Percentiles rank a stretch among this genome's conserved stretches.
These are phyloP conservation scores for Scytalopus superciliaris DNA, from an alignment of 2,113 vertebrate species.

Conservation along the genomic window DNA sequence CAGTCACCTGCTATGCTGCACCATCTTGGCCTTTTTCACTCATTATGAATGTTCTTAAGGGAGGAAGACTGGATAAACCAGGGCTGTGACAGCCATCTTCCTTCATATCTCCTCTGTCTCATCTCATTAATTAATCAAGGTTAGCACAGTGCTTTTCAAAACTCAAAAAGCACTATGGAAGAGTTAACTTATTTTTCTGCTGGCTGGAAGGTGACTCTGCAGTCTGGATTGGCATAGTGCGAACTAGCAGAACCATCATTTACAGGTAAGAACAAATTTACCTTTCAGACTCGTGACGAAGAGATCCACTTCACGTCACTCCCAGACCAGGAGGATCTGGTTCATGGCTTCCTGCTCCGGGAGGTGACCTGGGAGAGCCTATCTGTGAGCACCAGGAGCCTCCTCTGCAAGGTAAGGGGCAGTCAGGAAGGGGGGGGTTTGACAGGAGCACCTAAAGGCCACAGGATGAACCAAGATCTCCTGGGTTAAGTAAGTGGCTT, in stretches of 20 bases:
- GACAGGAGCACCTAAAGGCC: slow-evolving; percentile 43
- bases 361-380: slow-evolving; percentile 68
- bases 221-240: slow-evolving; percentile 78
- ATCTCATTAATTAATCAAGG: neutral
- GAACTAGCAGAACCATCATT: slow-evolving; percentile 84
- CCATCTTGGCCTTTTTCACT: slow-evolving; percentile 29
- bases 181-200: slow-evolving; percentile 9
- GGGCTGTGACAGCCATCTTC: slow-evolving; percentile 66
- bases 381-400: slow-evolving; percentile 75
- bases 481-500: neutral
- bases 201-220: slow-evolving; percentile 66
- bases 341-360: slow-evolving; percentile 72
- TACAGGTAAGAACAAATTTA: slow-evolving; percentile 87
- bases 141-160: slow-evolving; percentile 11
- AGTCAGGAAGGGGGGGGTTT: slow-evolving; percentile 77
- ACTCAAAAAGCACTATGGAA: neutral
- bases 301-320: slow-evolving; percentile 75
- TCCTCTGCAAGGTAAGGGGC: slow-evolving; percentile 81
- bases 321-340: slow-evolving; percentile 74
- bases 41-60: slow-evolving; percentile 23
- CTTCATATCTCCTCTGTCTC: slow-evolving; percentile 57
- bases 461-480: neutral
- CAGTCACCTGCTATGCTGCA: slow-evolving; percentile 35
- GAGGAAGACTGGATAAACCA: slow-evolving; percentile 73
- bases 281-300: slow-evolving; percentile 79